Base-by-base conservation (phyloP, 2,888 invertebrate species). In the Morpho achilles region DNA sequence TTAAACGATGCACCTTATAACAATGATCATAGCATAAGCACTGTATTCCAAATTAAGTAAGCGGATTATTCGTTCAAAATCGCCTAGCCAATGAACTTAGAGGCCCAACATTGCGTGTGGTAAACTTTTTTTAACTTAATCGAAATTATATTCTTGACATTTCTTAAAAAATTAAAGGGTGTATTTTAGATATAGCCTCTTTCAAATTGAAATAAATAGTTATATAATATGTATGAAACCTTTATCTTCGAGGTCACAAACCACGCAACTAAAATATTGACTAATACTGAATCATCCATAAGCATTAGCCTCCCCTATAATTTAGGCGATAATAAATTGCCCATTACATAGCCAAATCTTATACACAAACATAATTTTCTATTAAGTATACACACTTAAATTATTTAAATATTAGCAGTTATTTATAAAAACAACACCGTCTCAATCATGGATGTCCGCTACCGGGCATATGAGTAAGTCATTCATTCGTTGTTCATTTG, bases 221-320 rank as follows among this genome's bases (percentile, higher is more conserved):
- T 4, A 43, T 43, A 43, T 43, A 43, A 43, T 9, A 43, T 43
- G 43, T 3, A 2, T 45, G 39, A 40, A 39, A 45, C 10, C 44
- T 32, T 53, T 53, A 3, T 43, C 7, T 53, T 7, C 40, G 45
- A 56, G 47, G 58, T 50, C 45, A 46, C 48, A 23, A 59, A 51
- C 32, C 39, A 9, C 42, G 41, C 42, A 7, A 32, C 42, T 41
- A 23, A 8, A 53, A 39, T 46, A 47, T 47, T 57, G 32, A 51
- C 51, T 16, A 51, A 47, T 32, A 50, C 45, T 45, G 3, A 43
- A 39, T 53, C 22, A 43, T 42, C 51, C 45, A 43, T 45, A 8
- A 50, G n/a, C 7, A 51, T 51, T 43, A 51, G 42, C 51, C 51
- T 41, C 51, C 47, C 47, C 51, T 51, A 8, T n/a, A 51, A 41